These are phyloP conservation scores for Acanthurus lineatus DNA, from an alignment of 2,797 vertebrate species.

Conservation along the genomic window DNA sequence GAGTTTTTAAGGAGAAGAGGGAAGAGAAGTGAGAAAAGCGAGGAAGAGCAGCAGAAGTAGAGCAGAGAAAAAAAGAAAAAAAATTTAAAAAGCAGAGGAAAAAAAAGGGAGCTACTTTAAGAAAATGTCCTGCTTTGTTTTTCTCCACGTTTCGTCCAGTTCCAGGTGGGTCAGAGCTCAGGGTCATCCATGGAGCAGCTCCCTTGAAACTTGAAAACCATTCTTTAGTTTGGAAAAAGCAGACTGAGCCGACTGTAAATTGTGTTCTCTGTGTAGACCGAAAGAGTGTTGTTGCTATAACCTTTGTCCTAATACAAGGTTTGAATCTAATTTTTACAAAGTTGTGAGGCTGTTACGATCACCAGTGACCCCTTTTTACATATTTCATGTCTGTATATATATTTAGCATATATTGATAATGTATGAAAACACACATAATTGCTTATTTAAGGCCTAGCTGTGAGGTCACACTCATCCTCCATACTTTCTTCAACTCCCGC, in stretches of 20 bases:
- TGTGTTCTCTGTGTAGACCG: background rate
- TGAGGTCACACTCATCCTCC: conserved; percentile 8
- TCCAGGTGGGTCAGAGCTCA: conserved; percentile 6
- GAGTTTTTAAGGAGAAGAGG: conserved; percentile 26
- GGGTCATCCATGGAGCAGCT: conserved; percentile 1
- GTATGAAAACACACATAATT: background rate
- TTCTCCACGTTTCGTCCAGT: background rate
- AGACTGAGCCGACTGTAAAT: too few relatives aligned
- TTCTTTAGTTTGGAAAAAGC: background rate
- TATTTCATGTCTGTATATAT: too few relatives aligned
- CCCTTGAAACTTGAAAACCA: background rate
- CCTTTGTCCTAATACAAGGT: background rate
- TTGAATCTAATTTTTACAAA: background rate
- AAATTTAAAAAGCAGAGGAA: background rate
- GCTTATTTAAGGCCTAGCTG: background rate
- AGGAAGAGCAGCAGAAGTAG: conserved; percentile 7
- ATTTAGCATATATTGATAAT: background rate
- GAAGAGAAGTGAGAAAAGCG: conserved; percentile 16
- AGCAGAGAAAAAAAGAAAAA: background rate
- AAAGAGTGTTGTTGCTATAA: background rate
- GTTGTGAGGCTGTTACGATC: background rate
- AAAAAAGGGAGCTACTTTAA: background rate
- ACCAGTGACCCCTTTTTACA: background rate
- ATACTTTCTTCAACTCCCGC: conserved; percentile 8
- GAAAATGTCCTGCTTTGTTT: background rate